Evolutionary conservation across 1,140 invertebrate genomes (phyloP), one percentile per base, ranked within the genome.

Genomic region (Subanguina moxae): DNA sequence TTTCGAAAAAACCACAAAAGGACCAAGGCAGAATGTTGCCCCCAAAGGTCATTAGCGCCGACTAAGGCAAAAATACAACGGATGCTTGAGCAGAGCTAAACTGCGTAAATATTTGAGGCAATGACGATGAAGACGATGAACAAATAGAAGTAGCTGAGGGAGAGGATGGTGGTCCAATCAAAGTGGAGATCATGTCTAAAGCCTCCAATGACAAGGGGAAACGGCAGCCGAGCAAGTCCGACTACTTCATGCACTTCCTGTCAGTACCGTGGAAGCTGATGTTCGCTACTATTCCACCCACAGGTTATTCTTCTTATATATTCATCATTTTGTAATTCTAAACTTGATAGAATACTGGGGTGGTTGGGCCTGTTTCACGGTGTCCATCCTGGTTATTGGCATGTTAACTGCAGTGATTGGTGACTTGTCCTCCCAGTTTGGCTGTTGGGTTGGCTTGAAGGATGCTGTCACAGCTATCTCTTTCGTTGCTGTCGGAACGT

Each of bases 191-290:
- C 42, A 52, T 57, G 43, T 27, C 30, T 8, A 27, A 59, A 38
- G 59, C 65, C n/a, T 48, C 46, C 80, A 83, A 62, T 85, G 87
- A 45, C 27, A 70, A 30, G 84, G 85, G 52, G 78, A 80, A 42
- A 17, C 66, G 57, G 23, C 84, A 88, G 38, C 91, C 92, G 19
- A 90, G 90, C 1, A 90, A 89, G 78, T 86, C 88, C 28, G 94
- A 97, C 84, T 98, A 98, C 84, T 87, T 97, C 48, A 70, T 97
- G 87, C 94, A 98, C 84, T 90, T 92, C 78, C 84, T 97, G 52
- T 95, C 94, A 11, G 86, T 98, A 46, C 94, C 96, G 83, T 98
- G 94, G 95, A 98, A 98, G 85, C 85, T 98, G 62, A 83, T 96
- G 27, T 98, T 97, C 84, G 94, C 94, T 56, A 93, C 94, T 83